These are phyloP conservation scores for Scaptodrosophila lebanonensis DNA, from an alignment of 1,140 invertebrate species.

Conservation along the genomic window DNA sequence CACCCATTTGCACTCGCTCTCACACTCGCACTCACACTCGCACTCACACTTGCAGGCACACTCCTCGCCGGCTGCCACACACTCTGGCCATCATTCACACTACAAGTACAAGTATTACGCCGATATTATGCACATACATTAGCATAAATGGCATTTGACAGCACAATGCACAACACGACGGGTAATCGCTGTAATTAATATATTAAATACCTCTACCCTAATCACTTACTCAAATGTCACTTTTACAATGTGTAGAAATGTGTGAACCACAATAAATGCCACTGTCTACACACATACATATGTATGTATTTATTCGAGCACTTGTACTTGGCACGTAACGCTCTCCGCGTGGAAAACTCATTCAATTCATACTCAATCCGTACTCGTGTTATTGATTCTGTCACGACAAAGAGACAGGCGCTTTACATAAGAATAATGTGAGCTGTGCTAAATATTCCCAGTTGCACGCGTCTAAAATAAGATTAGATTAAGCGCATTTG, in stretches of 20 bases:
- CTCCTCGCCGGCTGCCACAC: not conserved
- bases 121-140: slow-evolving; percentile 43
- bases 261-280: slow-evolving; percentile 25
- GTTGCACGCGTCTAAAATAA: too few species aligned
- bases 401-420: too few species aligned
- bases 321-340: too few species aligned
- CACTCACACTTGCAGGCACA: slow-evolving; percentile 11
- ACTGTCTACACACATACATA: too few species aligned
- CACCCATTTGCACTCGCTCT: slow-evolving; percentile 20
- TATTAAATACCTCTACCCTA: slow-evolving; percentile 33
- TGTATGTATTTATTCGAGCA: too few species aligned
- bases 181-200: not conserved
- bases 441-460: too few species aligned
- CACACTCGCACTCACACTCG: slow-evolving; percentile 15
- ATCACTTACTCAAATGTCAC: slow-evolving; percentile 40
- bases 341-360: too few species aligned
- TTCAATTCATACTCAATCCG: too few species aligned
- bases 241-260: not conserved
- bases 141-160: slow-evolving; percentile 37
- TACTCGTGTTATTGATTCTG: too few species aligned
- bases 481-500: too few species aligned
- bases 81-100: slow-evolving; percentile 32
- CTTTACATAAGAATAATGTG: too few species aligned
- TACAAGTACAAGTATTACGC: not conserved
- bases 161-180: slow-evolving; percentile 39